Conservation (phyloP, 2,113 vertebrate genomes). For the Lepus timidus region DNA sequence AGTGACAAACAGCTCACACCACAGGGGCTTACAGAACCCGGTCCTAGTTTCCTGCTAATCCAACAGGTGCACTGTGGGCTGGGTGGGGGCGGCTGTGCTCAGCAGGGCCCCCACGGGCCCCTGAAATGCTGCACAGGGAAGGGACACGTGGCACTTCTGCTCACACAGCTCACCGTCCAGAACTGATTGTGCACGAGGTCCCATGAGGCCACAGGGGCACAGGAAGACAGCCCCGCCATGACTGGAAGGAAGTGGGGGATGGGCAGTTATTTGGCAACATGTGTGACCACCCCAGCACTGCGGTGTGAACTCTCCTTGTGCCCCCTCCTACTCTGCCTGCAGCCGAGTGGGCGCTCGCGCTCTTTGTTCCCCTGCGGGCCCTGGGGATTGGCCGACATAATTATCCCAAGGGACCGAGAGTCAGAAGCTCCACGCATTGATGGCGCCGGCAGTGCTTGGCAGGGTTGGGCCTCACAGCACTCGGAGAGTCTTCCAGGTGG, state of each 20-base stretch:
- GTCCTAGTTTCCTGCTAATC: background rate
- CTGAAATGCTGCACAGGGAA: background rate
- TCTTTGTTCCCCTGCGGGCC: background rate
- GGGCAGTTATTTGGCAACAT: background rate
- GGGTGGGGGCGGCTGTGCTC: background rate
- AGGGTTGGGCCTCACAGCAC: too few relatives aligned
- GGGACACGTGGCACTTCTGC: background rate
- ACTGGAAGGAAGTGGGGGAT: background rate
- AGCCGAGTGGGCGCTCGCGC: too few relatives aligned
- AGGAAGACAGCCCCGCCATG: background rate
- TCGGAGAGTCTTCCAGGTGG: too few relatives aligned
- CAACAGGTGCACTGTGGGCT: background rate
- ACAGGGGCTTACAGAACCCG: background rate
- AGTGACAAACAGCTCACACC: background rate
- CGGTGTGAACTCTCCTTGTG: background rate
- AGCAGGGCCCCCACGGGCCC: background rate
- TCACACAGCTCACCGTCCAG: background rate
- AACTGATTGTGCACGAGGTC: background rate
- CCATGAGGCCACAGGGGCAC: background rate
- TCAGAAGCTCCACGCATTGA: background rate
- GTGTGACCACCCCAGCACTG: rapidly evolving
- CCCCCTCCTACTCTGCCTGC: background rate
- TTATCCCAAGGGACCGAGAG: background rate
- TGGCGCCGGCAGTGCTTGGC: background rate
- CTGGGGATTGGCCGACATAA: background rate